These are phyloP conservation scores for Lobophora halterata DNA, from an alignment of 2,888 invertebrate species.

Conservation along the genomic window DNA sequence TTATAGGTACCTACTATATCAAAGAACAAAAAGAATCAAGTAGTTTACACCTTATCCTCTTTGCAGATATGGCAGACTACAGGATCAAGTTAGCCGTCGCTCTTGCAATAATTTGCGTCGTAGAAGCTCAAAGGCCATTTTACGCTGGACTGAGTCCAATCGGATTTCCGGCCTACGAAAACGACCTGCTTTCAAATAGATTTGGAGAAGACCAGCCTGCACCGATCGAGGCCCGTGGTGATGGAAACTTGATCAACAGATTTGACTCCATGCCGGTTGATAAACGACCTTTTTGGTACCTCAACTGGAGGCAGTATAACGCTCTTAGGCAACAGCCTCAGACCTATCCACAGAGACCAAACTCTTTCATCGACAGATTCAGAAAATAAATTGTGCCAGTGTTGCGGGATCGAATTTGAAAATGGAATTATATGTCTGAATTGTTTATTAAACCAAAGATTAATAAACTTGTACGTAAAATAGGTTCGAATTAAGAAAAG, in stretches of 20 bases:
- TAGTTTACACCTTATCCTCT: slow-evolving; percentile 25
- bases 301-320: slow-evolving; percentile 83
- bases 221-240: slow-evolving; percentile 82
- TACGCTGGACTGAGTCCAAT: slow-evolving; percentile 82
- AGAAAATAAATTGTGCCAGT: slow-evolving; percentile 10
- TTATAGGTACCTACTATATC: no score
- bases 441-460: no score
- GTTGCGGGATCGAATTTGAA: slow-evolving; percentile 7
- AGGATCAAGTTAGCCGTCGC: slow-evolving; percentile 44
- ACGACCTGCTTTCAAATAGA: slow-evolving; percentile 62
- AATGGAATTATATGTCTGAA: no score
- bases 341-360: slow-evolving; percentile 52
- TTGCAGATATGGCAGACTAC: slow-evolving; percentile 46
- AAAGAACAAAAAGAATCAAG: neutral
- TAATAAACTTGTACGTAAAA: no score
- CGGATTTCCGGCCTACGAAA: slow-evolving; percentile 81
- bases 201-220: slow-evolving; percentile 69
- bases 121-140: slow-evolving; percentile 81
- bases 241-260: slow-evolving; percentile 77
- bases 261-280: slow-evolving; percentile 81
- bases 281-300: slow-evolving; percentile 84
- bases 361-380: slow-evolving; percentile 37
- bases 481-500: no score
- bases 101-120: slow-evolving; percentile 39
- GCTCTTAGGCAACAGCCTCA: slow-evolving; percentile 64